Evolutionary conservation across 2,797 vertebrate species (phyloP), one percentile per base, ranked within the genome.

Genomic region (Melanotaenia pygmaea): DNA sequence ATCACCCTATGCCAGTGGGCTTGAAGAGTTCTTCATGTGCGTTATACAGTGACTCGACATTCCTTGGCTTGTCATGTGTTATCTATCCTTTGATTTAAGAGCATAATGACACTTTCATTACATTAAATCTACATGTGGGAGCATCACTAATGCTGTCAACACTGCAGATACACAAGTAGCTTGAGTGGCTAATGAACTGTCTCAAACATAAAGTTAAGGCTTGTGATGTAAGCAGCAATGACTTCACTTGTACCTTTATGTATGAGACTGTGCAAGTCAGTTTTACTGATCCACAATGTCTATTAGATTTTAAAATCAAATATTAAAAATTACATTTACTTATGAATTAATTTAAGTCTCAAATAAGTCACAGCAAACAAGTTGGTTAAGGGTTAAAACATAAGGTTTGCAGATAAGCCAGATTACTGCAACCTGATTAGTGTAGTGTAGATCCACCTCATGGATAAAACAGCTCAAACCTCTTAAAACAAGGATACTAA

Each of bases 41-140:
- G 22, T 13, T 54, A 11, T 13, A 28, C 24, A 14, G n/a, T 28
- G 51, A 30, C 13, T 22, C 45, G 38, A 32, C 34, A 51, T 37
- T 57, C 20, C 53, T n/a, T 30, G 2, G 3, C 18, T 40, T 20
- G 45, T 45, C 26, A 59, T 59, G 59, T 64, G 43, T 66, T 26
- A 14, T 50, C 22, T 30, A 35, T 32, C 34, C 10, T 54, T 14
- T 26, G 11, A 47, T 18, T 13, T 67, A 28, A 76, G 58, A 14
- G 40, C 10, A 8, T 64, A n/a, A 6, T 0, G n/a, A 30, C 30
- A 30, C 11, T 37, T 66, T 50, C 28, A 54, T 72, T 4, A 10
- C 34, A 80, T 84, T 59, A 51, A 28, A 80, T 50, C 16, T 53
- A 8, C 14, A n/a, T n/a, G 34, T 35, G 50, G 24, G 40, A 14